Evolutionary conservation across 2,888 invertebrate genomes (phyloP), one percentile per base, ranked within the genome.

Genomic region (Sialis lutaria): DNA sequence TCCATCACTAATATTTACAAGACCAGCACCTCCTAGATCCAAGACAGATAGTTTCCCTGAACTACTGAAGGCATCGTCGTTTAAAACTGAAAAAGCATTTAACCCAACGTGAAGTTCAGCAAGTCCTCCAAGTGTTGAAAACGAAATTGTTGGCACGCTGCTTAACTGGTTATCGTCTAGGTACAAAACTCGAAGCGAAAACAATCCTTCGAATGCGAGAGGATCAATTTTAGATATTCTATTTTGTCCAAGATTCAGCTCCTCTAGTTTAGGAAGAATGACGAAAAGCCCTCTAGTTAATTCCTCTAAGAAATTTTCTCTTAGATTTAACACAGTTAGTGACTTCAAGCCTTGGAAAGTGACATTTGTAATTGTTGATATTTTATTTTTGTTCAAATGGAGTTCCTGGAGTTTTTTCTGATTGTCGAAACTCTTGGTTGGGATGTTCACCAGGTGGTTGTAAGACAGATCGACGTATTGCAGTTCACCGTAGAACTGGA

Each of bases 401-500:
- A 90, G 67, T 60, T 88, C 86, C 57, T 84, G 82, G 46, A 90
- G 70, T 63, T 84, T 85, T 53, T 79, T 77, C 64, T 90, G 89
- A 52, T 79, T 81, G 49, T 76, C 71, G 61, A 90, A 90, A 56
- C 86, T 86, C 51, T 76, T 78, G 41, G 75, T 72, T 2, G 86
- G 87, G 57, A 90, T 82, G 58, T 77, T 86, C 50, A 88, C 78
- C 57, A 90, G 72, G 56, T 86, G 85, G 61, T 90, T 90, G 61
- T 78, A 81, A 40, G 87, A 87, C 40, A 90, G 70, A 64, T 90
- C 89, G 40, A 89, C 74, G 62, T 83, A 86, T 53, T 80, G 81
- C n/a, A 90, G 71, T 55, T 87, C 87, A 1, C 82, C 77, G 65
- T 90, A 90, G 67, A 90, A 90, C 61, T 86, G 85, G 66, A 90